phyloP scores from a whole-genome alignment of 2,888 invertebrate genomes.

The Limenitis camilla region DNA sequence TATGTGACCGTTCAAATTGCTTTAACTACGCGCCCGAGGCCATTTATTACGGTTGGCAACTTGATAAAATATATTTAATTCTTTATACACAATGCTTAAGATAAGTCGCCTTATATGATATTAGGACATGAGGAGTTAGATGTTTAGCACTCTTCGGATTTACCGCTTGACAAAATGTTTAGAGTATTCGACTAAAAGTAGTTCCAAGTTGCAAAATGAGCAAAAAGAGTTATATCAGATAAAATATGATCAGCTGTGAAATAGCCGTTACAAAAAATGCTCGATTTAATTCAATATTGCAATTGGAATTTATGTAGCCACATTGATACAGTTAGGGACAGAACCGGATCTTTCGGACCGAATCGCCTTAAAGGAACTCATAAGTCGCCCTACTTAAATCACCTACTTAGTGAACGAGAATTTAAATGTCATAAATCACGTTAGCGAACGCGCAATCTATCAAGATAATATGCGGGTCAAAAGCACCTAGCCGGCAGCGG shows the following conservation, averaged over 20 bases:
- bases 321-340: constrained; percentile 45
- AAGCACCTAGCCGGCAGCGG: constrained; percentile 38
- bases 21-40: constrained; percentile 34
- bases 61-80: constrained; percentile 28
- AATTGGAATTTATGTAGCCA: constrained; percentile 20
- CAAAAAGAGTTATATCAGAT: constrained; percentile 4
- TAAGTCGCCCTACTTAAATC: constrained; percentile 40
- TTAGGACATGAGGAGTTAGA: background rate
- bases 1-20: constrained; percentile 40
- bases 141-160: background rate
- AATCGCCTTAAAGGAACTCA: constrained; percentile 54
- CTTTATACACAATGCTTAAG: background rate
- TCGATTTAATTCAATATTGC: constrained; percentile 20
- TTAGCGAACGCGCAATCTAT: constrained; percentile 37
- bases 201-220: background rate
- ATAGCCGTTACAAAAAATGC: constrained; percentile 14
- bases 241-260: constrained; percentile 14
- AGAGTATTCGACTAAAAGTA: background rate
- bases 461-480: constrained; percentile 48
- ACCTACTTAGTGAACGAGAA: constrained; percentile 40
- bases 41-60: constrained; percentile 32
- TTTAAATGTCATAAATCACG: constrained; percentile 41
- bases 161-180: background rate
- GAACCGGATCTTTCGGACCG: constrained; percentile 62
- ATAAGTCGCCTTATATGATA: background rate